Percentiles rank a stretch among this genome's conserved stretches.
Evolutionary conservation across 2,113 vertebrate species (phyloP).

Genomic region (Nesogale talazaci): DNA sequence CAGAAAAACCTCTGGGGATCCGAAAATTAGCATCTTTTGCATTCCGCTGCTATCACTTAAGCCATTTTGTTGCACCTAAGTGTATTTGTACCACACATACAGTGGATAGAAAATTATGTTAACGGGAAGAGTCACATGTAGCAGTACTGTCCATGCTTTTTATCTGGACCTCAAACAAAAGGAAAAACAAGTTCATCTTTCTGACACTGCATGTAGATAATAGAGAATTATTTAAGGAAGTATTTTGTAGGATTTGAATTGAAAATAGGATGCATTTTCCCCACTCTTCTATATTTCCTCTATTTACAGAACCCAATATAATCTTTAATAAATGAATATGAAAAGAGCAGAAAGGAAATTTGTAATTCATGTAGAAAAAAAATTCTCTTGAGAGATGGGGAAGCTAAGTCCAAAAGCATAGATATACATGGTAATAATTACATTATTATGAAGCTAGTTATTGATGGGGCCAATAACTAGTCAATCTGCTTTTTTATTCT

Average conservation of each 20-base stretch:
- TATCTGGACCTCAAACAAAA: conserved; percentile 16
- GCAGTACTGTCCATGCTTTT: not conserved
- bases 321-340: not conserved
- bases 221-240: conserved; percentile 17
- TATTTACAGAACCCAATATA: not conserved
- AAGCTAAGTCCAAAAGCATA: not conserved
- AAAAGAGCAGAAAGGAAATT: not conserved
- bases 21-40: not conserved
- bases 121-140: not conserved
- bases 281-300: not conserved
- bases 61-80: not conserved
- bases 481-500: too few species aligned
- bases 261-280: conserved; percentile 10
- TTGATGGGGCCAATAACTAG: not conserved
- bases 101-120: not conserved
- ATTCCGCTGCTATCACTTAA: not conserved
- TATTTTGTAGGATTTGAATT: not conserved
- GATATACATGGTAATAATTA: not conserved
- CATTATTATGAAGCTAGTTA: not conserved
- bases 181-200: conserved; percentile 32
- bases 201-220: conserved; percentile 35
- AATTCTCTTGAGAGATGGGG: not conserved
- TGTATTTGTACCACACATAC: not conserved
- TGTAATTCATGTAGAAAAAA: not conserved
- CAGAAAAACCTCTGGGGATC: not conserved